These are phyloP conservation scores for Trilocha varians DNA, from an alignment of 2,888 invertebrate genomes.

Conservation along the genomic window DNA sequence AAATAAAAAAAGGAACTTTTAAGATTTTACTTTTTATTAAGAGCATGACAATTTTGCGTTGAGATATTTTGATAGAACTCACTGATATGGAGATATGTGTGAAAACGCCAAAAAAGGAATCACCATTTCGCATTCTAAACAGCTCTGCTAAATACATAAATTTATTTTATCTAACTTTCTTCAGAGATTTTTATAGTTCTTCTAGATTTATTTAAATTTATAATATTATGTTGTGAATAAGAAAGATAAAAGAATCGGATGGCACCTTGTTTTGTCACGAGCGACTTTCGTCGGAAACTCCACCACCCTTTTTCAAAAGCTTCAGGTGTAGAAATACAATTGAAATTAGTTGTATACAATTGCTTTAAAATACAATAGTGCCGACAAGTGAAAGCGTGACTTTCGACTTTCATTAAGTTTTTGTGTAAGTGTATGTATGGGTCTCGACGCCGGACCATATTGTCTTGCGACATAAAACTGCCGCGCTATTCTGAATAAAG, in stretches of 20 bases:
- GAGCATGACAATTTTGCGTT: background rate
- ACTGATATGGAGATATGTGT: background rate
- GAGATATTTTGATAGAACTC: background rate
- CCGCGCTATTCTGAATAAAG: constrained; percentile 37
- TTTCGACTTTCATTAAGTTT: constrained; percentile 72
- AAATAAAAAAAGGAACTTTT: background rate
- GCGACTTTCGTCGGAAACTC: constrained; percentile 12
- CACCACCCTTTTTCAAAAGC: constrained; percentile 35
- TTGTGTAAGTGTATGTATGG: constrained; percentile 64
- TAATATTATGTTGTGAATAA: too few species aligned
- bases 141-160: background rate
- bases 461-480: constrained; percentile 62
- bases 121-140: background rate
- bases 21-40: too few species aligned
- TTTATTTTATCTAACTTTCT: background rate
- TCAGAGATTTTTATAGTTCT: background rate
- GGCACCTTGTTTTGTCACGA: background rate
- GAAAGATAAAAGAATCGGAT: background rate
- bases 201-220: background rate
- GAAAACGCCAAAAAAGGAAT: background rate
- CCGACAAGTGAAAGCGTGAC: constrained; percentile 68
- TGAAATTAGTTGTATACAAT: constrained; percentile 51
- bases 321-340: constrained; percentile 29
- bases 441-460: constrained; percentile 52
- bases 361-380: constrained; percentile 54